These are phyloP conservation scores for Cygnus olor DNA, from an alignment of 2,797 vertebrate species.

Conservation along the genomic window DNA sequence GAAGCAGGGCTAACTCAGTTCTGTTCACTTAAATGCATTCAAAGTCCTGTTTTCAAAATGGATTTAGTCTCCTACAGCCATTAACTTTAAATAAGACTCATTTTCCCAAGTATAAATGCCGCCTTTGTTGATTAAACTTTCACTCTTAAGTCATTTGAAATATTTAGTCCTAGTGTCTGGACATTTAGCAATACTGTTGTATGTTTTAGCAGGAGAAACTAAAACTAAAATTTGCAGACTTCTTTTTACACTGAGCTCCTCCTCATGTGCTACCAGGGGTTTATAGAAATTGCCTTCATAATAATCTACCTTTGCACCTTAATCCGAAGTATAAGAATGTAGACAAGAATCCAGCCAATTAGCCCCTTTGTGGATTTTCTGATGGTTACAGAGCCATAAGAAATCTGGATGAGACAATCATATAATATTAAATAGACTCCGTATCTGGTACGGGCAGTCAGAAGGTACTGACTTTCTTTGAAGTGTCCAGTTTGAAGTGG, in stretches of 20 bases:
- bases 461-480: constrained; percentile 13
- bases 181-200: not conserved
- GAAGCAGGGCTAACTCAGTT: not conserved
- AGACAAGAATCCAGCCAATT: not conserved
- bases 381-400: not conserved
- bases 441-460: not conserved
- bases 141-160: not conserved
- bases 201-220: not conserved
- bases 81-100: not conserved
- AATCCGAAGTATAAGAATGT: not conserved
- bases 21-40: not conserved
- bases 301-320: not conserved
- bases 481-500: not conserved
- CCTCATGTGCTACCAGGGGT: not conserved
- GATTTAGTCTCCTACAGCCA: not conserved
- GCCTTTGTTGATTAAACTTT: not conserved
- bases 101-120: not conserved
- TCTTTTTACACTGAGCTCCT: not conserved
- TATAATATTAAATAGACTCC: not conserved
- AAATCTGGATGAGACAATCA: not conserved
- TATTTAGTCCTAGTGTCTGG: not conserved
- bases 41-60: not conserved
- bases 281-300: not conserved
- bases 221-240: not conserved
- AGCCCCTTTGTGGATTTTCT: not conserved